Base-by-base conservation (phyloP, 2,113 vertebrate species). In the Megaceryle maxima region DNA sequence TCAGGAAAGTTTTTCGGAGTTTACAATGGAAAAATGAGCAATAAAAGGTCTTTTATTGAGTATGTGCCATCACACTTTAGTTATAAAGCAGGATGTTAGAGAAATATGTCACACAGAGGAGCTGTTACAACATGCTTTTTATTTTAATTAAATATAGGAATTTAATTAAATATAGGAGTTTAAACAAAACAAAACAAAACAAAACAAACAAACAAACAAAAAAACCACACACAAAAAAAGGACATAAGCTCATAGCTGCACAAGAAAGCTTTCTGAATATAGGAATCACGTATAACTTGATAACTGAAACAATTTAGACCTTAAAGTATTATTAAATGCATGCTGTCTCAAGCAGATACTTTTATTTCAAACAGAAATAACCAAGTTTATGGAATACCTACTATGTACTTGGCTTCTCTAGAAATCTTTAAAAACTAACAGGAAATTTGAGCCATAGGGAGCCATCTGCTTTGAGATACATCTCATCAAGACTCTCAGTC, bases 111-210 rank as follows among this genome's bases (percentile, higher is more conserved):
- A 97, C 96, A 97, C 89, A 93, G 90, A 95, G 95, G 56, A 94
- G 74, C 87, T 83, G 59, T 96, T 97, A 97, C 96, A 90, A 39
- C 97, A 95, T 90, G 84, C 68, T 62, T 96, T 93, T 93, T 93
- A 88, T 97, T 98, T 83, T 95, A 98, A 96, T 97, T 96, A 96
- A 96, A 90, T 91, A 93, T 73, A 97, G 85, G 91, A 96, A 79
- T 98, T 83, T 95, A 98, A 96, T 97, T 96, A 96, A 96, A 90
- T 91, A 93, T 73, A 92, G 60, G 62, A 91, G 60, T 78, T 94
- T 78, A 74, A 91, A n/a, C n/a, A n/a, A n/a, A n/a, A n/a, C n/a
- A n/a, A n/a, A n/a, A n/a, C n/a, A n/a, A n/a, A n/a, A n/a, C n/a
- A n/a, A n/a, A n/a, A n/a, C n/a, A n/a, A n/a, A n/a, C n/a, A n/a